Percentiles rank a stretch among this genome's conserved stretches.
These are phyloP conservation scores for Porites lutea DNA, from an alignment of 64 coral and sea anemone genomes.

Conservation along the genomic window DNA sequence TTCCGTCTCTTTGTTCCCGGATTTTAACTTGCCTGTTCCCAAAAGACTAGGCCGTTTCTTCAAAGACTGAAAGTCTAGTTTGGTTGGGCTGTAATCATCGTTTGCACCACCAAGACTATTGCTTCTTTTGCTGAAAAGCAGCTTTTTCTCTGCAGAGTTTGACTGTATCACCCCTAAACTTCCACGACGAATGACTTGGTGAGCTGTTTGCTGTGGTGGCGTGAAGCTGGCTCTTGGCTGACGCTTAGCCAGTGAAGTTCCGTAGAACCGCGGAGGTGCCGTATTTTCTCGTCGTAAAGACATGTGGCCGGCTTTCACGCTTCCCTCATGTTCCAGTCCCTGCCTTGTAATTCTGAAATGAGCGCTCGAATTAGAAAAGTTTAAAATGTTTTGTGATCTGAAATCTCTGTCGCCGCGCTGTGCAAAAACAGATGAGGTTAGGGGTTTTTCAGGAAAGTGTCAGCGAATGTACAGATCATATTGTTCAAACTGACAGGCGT, in stretches of 20 bases:
- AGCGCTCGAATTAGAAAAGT: not conserved
- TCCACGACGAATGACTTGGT: not conserved
- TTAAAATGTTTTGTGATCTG: not conserved
- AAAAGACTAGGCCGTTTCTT: slow-evolving; percentile 60
- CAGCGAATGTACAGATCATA: slow-evolving; percentile 49
- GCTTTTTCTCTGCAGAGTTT: slow-evolving; percentile 4
- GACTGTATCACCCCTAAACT: slow-evolving; percentile 1
- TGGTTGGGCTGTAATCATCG: slow-evolving; percentile 30
- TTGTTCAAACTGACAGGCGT: slow-evolving; percentile 50
- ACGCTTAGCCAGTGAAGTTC: slow-evolving; percentile 12
- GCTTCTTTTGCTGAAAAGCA: not conserved
- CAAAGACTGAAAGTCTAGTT: not conserved
- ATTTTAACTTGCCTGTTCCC: slow-evolving; percentile 26
- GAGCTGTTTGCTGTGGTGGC: not conserved
- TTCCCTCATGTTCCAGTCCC: not conserved
- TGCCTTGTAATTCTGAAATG: not conserved
- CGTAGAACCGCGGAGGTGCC: not conserved
- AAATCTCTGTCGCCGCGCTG: not conserved
- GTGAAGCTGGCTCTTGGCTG: slow-evolving; percentile 1
- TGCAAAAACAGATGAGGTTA: slow-evolving; percentile 24
- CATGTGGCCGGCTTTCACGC: not conserved
- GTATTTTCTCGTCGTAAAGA: slow-evolving; percentile 26
- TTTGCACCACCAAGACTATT: slow-evolving; percentile 42
- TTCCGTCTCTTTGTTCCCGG: not conserved
- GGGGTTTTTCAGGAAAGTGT: slow-evolving; percentile 25